Evolutionary conservation across 2,888 invertebrate genomes (phyloP).

Genomic region (Phortica okadai): DNA sequence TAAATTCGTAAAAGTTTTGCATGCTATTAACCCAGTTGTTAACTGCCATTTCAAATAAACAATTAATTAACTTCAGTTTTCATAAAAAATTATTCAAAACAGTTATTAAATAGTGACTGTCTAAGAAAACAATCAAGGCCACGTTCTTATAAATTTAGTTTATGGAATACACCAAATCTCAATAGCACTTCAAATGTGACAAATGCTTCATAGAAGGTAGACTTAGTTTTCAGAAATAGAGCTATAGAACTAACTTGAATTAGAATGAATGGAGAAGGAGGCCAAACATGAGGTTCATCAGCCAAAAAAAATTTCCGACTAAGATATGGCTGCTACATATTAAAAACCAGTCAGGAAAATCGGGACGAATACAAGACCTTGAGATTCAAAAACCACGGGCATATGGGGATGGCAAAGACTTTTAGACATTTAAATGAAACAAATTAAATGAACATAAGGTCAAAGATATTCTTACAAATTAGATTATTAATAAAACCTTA

Average conservation of each 20-base stretch:
- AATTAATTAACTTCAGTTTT: too few relatives aligned
- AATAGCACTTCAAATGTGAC: constrained; percentile 80
- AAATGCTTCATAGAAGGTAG: constrained; percentile 89
- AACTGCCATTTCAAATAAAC: too few relatives aligned
- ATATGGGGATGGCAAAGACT: constrained; percentile 28
- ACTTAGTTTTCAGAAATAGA: constrained; percentile 92
- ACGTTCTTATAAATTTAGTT: too few relatives aligned
- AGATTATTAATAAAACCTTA: not conserved
- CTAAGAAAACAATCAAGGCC: too few relatives aligned
- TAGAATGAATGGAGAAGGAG: constrained; percentile 75
- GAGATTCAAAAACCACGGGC: too few relatives aligned
- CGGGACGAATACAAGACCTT: too few relatives aligned
- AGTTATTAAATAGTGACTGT: too few relatives aligned
- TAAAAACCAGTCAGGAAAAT: constrained; percentile 35
- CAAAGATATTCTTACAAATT: not conserved
- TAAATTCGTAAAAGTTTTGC: too few relatives aligned
- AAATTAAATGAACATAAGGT: not conserved
- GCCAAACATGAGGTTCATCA: constrained; percentile 72
- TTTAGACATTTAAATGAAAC: constrained; percentile 2
- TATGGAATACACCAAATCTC: too few relatives aligned
- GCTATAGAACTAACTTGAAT: constrained; percentile 87
- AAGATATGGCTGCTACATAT: too few relatives aligned
- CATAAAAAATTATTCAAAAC: too few relatives aligned
- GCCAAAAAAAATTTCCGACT: constrained; percentile 81
- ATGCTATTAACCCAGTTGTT: too few relatives aligned